phyloP scores from a whole-genome alignment of 1,140 invertebrate species.

The Bombus ignitus region DNA sequence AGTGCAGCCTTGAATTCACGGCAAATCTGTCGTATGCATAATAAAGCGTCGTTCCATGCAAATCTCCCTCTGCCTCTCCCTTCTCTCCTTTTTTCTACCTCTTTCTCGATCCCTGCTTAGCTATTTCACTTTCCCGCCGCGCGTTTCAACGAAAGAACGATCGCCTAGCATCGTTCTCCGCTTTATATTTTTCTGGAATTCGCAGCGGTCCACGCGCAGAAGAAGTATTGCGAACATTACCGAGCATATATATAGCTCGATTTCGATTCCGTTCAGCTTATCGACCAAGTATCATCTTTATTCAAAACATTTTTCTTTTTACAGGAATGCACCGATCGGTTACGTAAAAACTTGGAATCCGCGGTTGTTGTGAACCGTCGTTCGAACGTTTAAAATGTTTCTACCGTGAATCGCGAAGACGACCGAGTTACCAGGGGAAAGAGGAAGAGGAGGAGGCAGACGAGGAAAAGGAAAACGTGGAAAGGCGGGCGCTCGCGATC shows the following conservation, averaged over 20 bases:
- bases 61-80: constrained; percentile 5
- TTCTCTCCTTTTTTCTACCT: not conserved
- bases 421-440: not conserved
- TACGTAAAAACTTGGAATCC: not conserved
- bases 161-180: not conserved
- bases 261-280: not conserved
- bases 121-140: constrained; percentile 28
- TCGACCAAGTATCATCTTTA: not conserved
- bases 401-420: not conserved
- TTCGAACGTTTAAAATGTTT: not conserved
- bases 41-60: constrained; percentile 44
- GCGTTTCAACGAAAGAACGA: constrained; percentile 31
- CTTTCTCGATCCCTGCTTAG: not conserved
- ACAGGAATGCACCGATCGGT: not conserved
- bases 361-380: too few relatives aligned
- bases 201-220: not conserved
- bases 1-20: constrained; percentile 56
- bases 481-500: constrained; percentile 2
- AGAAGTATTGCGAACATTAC: not conserved
- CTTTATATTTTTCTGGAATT: not conserved
- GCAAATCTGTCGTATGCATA: constrained; percentile 68
- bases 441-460: too few relatives aligned
- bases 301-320: not conserved
- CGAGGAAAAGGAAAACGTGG: not conserved
- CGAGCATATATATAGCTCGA: not conserved